Evolutionary conservation across 2,888 invertebrate genomes (phyloP), one percentile per base, ranked within the genome.

Genomic region (Amiota minor): DNA sequence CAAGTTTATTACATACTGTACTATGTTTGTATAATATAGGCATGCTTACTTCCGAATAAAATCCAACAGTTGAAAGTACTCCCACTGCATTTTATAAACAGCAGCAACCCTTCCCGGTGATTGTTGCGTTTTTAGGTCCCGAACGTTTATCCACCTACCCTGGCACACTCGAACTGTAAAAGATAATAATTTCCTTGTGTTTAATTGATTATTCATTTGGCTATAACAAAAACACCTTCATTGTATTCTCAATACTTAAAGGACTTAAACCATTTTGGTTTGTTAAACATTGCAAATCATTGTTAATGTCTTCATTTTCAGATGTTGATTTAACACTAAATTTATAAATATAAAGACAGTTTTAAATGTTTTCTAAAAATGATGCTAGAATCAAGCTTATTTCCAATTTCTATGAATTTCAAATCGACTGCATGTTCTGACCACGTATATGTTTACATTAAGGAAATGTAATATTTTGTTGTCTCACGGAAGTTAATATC

Each of bases 391-490:
- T 16, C 9, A 59, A 14, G 45, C 69, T 81, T 80, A 89, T 89
- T 74, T 20, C 89, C 84, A 47, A 80, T 80, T 23, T 81, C 82
- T 45, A 80, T 81, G 55, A 89, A 88, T 9, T 81, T 77, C 2
- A 89, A 75, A 12, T 77, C 20, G 2, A 77, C 73, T 3, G 79
- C 73, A 73, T 85, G 75, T 14, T 82, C 82, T 8, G 79, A 75
- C 88, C 87, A 89, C 87, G n/a, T n/a, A n/a, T 88, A 89, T 75
- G 82, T 87, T 72, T 87, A 87, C 53, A 89, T 78, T 16, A 89
- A 77, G 72, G 79, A 81, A 8, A 89, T 72, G 75, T 88, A 83
- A 74, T 89, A 88, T 61, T 88, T 87, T 1, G 88, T 89, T 1
- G 88, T 84, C 73, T 87, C 88, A 69, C 88, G 85, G 75, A 87